These are phyloP conservation scores for Glaucopsyche alexis DNA, from an alignment of 2,888 invertebrate genomes.

Conservation along the genomic window DNA sequence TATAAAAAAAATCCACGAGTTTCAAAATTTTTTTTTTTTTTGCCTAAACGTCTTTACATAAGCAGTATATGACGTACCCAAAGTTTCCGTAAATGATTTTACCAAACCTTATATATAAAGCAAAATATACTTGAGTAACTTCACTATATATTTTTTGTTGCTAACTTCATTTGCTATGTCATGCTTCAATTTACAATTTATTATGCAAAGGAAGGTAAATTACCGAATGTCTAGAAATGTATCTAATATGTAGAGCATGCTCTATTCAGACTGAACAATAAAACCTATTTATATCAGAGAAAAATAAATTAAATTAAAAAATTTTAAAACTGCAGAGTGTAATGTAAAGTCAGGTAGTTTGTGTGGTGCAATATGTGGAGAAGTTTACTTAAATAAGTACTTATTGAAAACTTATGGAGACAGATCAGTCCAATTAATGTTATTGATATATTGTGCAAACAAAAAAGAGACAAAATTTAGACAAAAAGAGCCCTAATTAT, in stretches of 20 bases:
- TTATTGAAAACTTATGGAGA: no score
- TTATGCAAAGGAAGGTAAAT: neutral
- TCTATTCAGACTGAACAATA: neutral
- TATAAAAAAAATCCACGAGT: no score
- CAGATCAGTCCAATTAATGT: neutral
- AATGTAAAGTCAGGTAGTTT: no score
- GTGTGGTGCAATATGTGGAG: no score
- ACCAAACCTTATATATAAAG: no score
- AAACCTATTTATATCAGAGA: neutral
- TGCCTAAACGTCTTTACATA: no score
- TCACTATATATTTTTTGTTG: neutral
- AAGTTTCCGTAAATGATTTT: no score
- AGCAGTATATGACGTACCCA: no score
- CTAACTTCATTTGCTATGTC: neutral
- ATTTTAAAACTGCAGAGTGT: no score
- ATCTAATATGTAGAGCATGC: neutral
- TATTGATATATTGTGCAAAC: neutral
- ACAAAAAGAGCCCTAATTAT: neutral
- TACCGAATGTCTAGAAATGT: neutral
- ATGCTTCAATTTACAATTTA: neutral
- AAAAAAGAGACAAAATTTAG: slow-evolving; percentile 15
- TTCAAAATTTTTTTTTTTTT: no score
- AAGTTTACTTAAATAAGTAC: no score
- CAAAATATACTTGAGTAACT: neutral
- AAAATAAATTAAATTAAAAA: neutral